Evolutionary conservation across 1,140 invertebrate genomes (phyloP).

Genomic region (Drosophila eugracilis): DNA sequence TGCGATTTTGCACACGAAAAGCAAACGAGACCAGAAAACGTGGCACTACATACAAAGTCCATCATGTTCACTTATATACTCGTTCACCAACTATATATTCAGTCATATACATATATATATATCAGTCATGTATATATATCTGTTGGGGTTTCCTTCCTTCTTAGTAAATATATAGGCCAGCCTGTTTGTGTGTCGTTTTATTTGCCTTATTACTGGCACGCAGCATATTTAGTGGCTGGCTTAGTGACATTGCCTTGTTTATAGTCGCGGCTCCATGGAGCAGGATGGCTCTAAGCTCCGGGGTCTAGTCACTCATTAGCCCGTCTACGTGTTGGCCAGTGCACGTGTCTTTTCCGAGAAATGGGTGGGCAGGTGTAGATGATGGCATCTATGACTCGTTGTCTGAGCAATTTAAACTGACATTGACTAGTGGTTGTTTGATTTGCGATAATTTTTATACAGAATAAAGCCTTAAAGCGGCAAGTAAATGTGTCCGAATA

Average conservation of each 20-base stretch:
- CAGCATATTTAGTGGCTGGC: conserved; percentile 79
- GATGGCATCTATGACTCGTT: conserved; percentile 24
- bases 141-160: conserved; percentile 23
- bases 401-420: conserved; percentile 52
- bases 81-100: conserved; percentile 27
- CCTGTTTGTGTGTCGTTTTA: conserved; percentile 51
- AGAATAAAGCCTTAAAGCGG: conserved; percentile 38
- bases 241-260: conserved; percentile 62
- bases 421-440: conserved; percentile 75
- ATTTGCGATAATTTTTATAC: conserved; percentile 33
- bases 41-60: conserved; percentile 60
- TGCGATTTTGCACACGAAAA: conserved; percentile 82
- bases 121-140: conserved; percentile 34
- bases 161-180: conserved; percentile 68
- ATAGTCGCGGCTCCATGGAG: conserved; percentile 36
- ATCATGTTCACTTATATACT: conserved; percentile 49
- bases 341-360: conserved; percentile 31
- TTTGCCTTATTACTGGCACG: conserved; percentile 80
- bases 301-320: conserved; percentile 61
- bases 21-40: conserved; percentile 68
- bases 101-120: conserved; percentile 8
- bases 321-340: conserved; percentile 49
- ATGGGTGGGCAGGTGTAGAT: conserved; percentile 18
- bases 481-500: conserved; percentile 40
- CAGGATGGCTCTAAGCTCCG: conserved; percentile 25